These are phyloP conservation scores for Himantopus leucocephalus DNA, from an alignment of 2,113 vertebrate genomes.

Conservation along the genomic window DNA sequence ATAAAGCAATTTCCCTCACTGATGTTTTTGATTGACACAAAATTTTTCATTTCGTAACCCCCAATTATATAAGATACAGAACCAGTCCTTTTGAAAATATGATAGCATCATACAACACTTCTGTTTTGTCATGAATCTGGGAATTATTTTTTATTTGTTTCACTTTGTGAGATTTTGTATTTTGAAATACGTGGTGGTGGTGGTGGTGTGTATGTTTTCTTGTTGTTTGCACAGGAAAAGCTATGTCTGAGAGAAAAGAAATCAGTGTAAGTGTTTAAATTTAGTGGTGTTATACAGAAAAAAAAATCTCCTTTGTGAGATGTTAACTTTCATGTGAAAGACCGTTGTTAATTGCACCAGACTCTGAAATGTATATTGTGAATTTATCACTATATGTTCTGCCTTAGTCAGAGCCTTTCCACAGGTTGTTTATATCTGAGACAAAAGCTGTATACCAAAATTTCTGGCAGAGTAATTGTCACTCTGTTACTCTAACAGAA, in stretches of 20 bases:
- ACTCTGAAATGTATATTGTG: neutral
- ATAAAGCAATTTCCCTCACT: neutral
- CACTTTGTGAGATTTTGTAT: neutral
- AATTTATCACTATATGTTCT: neutral
- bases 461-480: neutral
- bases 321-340: neutral
- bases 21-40: neutral
- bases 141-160: neutral
- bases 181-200: neutral
- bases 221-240: neutral
- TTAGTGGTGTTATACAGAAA: neutral
- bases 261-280: neutral
- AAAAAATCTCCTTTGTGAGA: neutral
- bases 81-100: neutral
- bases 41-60: neutral
- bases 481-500: neutral
- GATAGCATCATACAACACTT: neutral
- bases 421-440: neutral
- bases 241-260: neutral
- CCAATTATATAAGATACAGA: neutral
- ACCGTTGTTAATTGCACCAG: neutral
- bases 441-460: neutral
- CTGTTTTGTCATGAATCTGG: neutral
- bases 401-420: rapidly evolving
- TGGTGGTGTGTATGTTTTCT: neutral